Evolutionary conservation across 2,797 vertebrate species (phyloP).

Genomic region (Muscicapa striata): DNA sequence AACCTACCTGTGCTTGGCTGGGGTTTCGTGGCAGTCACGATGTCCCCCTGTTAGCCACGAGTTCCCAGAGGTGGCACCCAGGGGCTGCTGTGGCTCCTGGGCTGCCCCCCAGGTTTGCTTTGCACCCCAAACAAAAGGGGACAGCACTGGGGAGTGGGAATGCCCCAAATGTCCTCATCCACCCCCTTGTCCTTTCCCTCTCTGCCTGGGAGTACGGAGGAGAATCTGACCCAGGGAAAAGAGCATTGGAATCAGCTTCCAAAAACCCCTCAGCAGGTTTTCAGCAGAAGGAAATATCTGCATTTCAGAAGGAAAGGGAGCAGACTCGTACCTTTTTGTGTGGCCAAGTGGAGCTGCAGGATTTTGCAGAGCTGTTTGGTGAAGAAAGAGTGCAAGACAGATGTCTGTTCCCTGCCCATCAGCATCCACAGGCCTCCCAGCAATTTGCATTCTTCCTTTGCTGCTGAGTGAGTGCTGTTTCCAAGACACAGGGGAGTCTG

Average conservation of each 20-base stretch:
- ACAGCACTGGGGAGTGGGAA: background rate
- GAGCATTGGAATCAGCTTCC: background rate
- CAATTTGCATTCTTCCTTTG: background rate
- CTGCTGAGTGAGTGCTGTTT: background rate
- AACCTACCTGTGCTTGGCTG: background rate
- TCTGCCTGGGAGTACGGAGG: background rate
- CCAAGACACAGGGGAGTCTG: background rate
- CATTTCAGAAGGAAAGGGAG: background rate
- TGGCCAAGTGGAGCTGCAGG: background rate
- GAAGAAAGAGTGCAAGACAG: background rate
- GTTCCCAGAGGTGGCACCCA: background rate
- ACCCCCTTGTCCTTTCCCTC: background rate
- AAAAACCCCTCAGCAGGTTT: background rate
- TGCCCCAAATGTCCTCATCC: background rate
- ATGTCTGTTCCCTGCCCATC: constrained; percentile 10
- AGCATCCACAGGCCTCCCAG: background rate
- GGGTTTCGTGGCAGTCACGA: background rate
- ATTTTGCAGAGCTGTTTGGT: background rate
- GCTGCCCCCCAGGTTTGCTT: background rate
- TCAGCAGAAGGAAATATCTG: background rate
- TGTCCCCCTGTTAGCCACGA: accelerated
- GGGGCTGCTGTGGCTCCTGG: background rate
- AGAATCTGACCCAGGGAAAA: background rate
- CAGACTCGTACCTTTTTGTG: background rate
- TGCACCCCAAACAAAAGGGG: background rate